phyloP scores from a whole-genome alignment of 2,113 vertebrate species.

The Rallus limicola region DNA sequence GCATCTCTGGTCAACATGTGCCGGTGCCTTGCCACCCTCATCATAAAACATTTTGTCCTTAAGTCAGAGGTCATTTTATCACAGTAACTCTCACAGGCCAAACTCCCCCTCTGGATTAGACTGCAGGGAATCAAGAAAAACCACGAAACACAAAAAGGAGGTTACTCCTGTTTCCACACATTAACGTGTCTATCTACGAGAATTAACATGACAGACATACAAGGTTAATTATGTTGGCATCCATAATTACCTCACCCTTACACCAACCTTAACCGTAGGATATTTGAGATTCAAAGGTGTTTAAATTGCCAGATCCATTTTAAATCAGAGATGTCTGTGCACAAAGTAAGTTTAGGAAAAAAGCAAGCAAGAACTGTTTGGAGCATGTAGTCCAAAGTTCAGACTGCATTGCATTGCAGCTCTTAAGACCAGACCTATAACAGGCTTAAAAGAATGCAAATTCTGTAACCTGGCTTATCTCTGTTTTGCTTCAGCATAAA shows the following conservation, averaged over 20 bases:
- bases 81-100: accelerated
- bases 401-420: neutral
- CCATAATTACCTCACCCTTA: neutral
- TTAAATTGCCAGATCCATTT: neutral
- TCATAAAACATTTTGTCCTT: neutral
- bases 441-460: neutral
- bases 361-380: neutral
- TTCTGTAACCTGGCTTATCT: neutral
- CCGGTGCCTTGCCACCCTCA: neutral
- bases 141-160: neutral
- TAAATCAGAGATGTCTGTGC: neutral
- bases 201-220: neutral
- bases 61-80: neutral
- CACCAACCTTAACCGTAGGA: neutral
- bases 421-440: neutral
- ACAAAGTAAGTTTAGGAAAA: neutral
- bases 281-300: neutral
- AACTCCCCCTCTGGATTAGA: neutral
- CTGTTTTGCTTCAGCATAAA: neutral
- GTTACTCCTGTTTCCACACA: neutral
- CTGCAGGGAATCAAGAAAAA: neutral
- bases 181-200: neutral
- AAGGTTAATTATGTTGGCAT: neutral
- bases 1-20: neutral
- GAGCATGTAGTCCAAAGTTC: neutral